Conservation (phyloP, 1,140 invertebrate species). For the Aradophagus sp. region DNA sequence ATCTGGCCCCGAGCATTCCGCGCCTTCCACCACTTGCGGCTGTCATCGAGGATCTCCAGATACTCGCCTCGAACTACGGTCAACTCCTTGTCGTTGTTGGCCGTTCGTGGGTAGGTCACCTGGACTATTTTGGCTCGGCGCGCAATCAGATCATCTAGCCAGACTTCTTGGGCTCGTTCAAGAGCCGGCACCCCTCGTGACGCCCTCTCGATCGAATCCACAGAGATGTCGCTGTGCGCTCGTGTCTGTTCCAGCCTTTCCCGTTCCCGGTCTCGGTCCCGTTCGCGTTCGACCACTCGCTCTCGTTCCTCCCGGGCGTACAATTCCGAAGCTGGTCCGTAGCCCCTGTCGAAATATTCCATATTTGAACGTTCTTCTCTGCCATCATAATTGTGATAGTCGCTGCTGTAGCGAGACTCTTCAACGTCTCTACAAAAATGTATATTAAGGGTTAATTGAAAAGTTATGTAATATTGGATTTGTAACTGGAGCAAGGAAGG, state of each 20-base stretch:
- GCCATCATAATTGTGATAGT: slow-evolving; percentile 78
- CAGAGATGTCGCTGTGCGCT: slow-evolving; percentile 83
- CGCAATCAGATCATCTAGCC: slow-evolving; percentile 84
- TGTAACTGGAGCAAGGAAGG: too few relatives aligned
- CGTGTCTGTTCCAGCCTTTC: slow-evolving; percentile 67
- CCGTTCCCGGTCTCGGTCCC: slow-evolving; percentile 45
- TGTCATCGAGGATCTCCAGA: slow-evolving; percentile 95
- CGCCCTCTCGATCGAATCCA: slow-evolving; percentile 83
- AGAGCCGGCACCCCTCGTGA: slow-evolving; percentile 70
- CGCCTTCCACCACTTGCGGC: slow-evolving; percentile 99
- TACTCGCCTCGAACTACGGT: slow-evolving; percentile 96
- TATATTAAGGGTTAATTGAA: slow-evolving; percentile 41
- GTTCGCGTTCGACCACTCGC: slow-evolving; percentile 18
- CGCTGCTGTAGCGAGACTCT: slow-evolving; percentile 77
- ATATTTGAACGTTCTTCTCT: slow-evolving; percentile 70
- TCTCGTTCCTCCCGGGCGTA: slow-evolving; percentile 71
- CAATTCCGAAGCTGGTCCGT: slow-evolving; percentile 69
- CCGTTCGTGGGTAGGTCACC: slow-evolving; percentile 95
- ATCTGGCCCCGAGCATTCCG: slow-evolving; percentile 90
- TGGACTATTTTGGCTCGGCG: slow-evolving; percentile 89
- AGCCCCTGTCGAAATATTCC: slow-evolving; percentile 76
- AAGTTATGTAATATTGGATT: slow-evolving; percentile 16
- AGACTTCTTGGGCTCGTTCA: slow-evolving; percentile 77
- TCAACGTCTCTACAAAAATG: slow-evolving; percentile 67
- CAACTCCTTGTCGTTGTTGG: slow-evolving; percentile 98